phyloP scores from a whole-genome alignment of 2,888 invertebrate genomes.

The Sinotaia quadrata region DNA sequence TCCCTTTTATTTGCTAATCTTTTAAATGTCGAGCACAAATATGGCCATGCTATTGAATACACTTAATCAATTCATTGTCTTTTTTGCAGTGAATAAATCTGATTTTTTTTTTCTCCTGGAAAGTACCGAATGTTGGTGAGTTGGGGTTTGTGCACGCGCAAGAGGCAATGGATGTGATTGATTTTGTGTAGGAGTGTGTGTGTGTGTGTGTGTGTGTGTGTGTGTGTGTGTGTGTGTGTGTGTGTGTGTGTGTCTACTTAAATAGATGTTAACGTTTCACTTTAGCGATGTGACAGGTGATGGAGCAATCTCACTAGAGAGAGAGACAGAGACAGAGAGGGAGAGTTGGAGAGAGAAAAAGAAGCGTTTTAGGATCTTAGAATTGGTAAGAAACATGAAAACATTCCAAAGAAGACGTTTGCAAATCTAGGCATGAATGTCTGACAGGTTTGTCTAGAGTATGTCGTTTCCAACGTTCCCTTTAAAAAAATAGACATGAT shows the following conservation, averaged over 20 bases:
- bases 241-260: constrained; percentile 4
- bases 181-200: constrained; percentile 16
- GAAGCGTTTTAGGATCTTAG: not conserved
- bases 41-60: no score
- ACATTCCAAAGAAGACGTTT: no score
- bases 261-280: not conserved
- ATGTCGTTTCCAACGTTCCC: no score
- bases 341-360: not conserved
- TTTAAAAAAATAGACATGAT: no score
- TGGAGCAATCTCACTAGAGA: not conserved
- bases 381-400: no score
- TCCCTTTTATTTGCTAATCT: no score
- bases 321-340: not conserved
- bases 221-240: constrained; percentile 12
- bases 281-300: not conserved
- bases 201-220: constrained; percentile 18
- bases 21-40: no score
- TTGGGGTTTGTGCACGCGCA: constrained; percentile 3
- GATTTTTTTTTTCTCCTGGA: no score
- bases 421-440: no score
- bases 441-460: no score
- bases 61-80: no score
- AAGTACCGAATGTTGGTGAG: not conserved
- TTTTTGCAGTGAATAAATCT: no score
- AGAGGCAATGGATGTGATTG: constrained; percentile 1